phyloP scores from a whole-genome alignment of 2,797 vertebrate species.

The Sebastes minor region DNA sequence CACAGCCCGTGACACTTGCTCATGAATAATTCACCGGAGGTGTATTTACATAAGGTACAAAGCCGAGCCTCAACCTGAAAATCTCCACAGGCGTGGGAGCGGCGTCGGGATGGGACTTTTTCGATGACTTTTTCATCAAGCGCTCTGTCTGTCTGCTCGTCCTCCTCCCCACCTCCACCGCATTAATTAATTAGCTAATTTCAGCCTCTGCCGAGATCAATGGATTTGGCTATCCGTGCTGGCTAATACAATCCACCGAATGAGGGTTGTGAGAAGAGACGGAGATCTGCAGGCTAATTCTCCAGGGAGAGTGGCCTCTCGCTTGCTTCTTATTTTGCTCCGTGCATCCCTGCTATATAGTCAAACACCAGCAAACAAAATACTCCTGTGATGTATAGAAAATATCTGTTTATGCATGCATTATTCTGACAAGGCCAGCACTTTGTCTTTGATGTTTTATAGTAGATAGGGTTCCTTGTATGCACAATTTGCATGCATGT shows the following conservation, averaged over 20 bases:
- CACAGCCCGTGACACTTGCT: conserved; percentile 49
- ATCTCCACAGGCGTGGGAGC: conserved; percentile 23
- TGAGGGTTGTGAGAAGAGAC: conserved; percentile 24
- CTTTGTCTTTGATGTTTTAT: conserved; percentile 62
- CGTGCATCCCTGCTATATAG: neutral
- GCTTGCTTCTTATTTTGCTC: conserved; percentile 15
- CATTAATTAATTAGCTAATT: conserved; percentile 69
- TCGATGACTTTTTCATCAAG: conserved; percentile 31
- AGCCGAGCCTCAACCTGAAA: conserved; percentile 38
- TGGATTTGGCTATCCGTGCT: conserved; percentile 36
- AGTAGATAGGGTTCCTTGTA: conserved; percentile 21
- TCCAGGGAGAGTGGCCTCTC: conserved; percentile 33
- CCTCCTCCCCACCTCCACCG: neutral
- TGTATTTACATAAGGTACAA: conserved; percentile 67
- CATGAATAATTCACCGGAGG: conserved; percentile 65
- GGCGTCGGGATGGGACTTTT: conserved; percentile 32
- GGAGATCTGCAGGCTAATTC: conserved; percentile 22
- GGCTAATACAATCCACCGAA: conserved; percentile 48
- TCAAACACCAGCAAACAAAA: conserved; percentile 42
- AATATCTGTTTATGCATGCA: conserved; percentile 49
- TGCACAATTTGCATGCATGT: conserved; percentile 41
- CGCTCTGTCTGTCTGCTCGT: conserved; percentile 4
- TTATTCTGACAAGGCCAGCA: conserved; percentile 55
- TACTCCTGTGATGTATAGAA: conserved; percentile 42
- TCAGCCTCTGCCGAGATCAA: conserved; percentile 63